Base-by-base conservation (phyloP, 53 echinoderm and acorn worm species). In the Apostichopus leukothele region DNA sequence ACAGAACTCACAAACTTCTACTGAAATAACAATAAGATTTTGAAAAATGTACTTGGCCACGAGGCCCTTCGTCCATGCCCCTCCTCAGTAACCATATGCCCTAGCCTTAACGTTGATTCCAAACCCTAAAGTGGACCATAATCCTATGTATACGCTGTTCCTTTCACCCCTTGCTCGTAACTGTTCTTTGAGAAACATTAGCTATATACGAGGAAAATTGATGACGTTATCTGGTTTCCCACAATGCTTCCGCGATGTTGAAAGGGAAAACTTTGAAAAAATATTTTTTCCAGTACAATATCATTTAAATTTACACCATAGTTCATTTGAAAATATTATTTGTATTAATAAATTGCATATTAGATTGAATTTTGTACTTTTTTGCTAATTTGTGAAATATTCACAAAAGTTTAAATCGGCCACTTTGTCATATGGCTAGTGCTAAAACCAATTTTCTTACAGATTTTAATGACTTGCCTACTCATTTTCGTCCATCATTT, bases 341-440 rank as follows among this genome's bases (percentile, higher is more conserved):
- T 25, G 21, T 21, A 11, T 76, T 51, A 26, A 76, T 51, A 12
- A 12, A 39, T 13, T 12, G 77, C 1, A 50, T 21, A 26, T 25
- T 76, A 5, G 13, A 76, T 76, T 25, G 9, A 76, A 76, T 76
- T 22, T 76, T 76, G 20, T 76, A 74, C 8, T 7, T 10, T 7
- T 57, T 9, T 9, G 10, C 9, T 7, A 74, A 74, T 74, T 74
- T 7, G 74, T 5, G 10, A 51, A 76, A 76, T 76, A 14, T 76
- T 13, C 14, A 13, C 13, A 76, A 76, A 22, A 51, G 50, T 39
- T 71, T 16, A 85, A 85, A 85, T 50, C 66, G 85, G 85, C 60
- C 53, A 81, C 7, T 21, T 54, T 85, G 85, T 85, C 85, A 85
- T 85, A 85, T 85, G 85, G 85, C 16, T 66, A 81, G 85, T 85